phyloP scores from a whole-genome alignment of 2,113 vertebrate species.

The Clarias magur region DNA sequence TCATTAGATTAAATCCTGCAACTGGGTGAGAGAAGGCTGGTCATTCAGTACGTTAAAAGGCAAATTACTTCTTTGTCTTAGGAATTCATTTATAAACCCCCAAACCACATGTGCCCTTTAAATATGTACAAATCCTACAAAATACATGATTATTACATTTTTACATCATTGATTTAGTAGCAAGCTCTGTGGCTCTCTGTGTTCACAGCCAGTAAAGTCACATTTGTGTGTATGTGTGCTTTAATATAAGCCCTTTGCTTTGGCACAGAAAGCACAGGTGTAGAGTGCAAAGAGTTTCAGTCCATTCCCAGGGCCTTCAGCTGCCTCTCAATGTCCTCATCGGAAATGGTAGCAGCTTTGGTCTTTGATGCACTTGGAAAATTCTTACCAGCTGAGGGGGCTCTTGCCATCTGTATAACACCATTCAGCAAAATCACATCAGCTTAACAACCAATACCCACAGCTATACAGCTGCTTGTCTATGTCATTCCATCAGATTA shows the following conservation, averaged over 20 bases:
- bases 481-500: slow-evolving; percentile 10
- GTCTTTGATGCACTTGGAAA: slow-evolving; percentile 82
- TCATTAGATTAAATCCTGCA: neutral
- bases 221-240: slow-evolving; percentile 3
- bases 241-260: slow-evolving; percentile 28
- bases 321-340: slow-evolving; percentile 96
- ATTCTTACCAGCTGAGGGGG: slow-evolving; percentile 85
- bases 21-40: neutral
- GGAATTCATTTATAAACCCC: neutral
- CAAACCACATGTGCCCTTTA: neutral
- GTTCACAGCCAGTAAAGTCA: slow-evolving; percentile 13
- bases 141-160: neutral
- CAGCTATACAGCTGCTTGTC: neutral
- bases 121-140: slow-evolving; percentile 2
- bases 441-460: slow-evolving; percentile 15
- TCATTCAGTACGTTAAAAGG: neutral
- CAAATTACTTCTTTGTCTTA: neutral
- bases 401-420: slow-evolving; percentile 87
- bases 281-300: slow-evolving; percentile 65
- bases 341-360: slow-evolving; percentile 83
- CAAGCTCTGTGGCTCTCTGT: neutral
- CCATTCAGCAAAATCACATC: slow-evolving; percentile 31
- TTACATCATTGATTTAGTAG: slow-evolving; percentile 21
- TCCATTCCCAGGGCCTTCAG: slow-evolving; percentile 93
- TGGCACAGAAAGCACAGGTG: slow-evolving; percentile 31